Conservation (phyloP, 2,888 invertebrate genomes). For the Synergus japonicus region DNA sequence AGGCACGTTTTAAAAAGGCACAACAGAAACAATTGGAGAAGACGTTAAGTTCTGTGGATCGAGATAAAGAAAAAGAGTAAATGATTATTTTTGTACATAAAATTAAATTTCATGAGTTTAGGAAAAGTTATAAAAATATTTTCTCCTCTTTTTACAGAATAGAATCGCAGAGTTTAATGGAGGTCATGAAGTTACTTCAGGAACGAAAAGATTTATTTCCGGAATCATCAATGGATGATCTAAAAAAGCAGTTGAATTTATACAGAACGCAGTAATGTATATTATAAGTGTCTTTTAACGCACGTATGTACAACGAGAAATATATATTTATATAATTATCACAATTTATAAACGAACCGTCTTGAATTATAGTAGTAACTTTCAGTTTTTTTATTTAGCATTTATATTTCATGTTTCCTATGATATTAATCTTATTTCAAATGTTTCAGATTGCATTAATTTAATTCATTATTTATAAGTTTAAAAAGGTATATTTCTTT, state of each 20-base stretch:
- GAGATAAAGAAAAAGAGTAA: conserved; percentile 55
- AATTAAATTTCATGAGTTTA: neutral
- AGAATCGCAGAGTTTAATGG: conserved; percentile 53
- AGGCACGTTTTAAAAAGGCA: conserved; percentile 56
- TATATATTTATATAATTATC: too few species aligned
- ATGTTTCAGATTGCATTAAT: too few species aligned
- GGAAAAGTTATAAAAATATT: too few species aligned
- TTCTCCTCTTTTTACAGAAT: conserved; percentile 46
- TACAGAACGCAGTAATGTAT: conserved; percentile 50
- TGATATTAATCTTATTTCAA: too few species aligned
- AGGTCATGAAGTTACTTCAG: conserved; percentile 53
- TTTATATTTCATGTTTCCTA: too few species aligned
- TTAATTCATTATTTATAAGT: too few species aligned
- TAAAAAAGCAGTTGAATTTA: conserved; percentile 55
- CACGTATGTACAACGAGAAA: too few species aligned
- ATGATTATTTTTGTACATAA: neutral
- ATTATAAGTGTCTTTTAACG: too few species aligned
- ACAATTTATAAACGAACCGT: too few species aligned
- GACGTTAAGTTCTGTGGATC: conserved; percentile 53
- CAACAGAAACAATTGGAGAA: conserved; percentile 54
- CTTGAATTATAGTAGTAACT: too few species aligned
- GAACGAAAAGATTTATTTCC: conserved; percentile 52
- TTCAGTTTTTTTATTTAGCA: too few species aligned
- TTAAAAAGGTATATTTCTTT: too few species aligned
- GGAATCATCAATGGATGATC: conserved; percentile 55